These are phyloP conservation scores for Laticauda colubrina DNA, from an alignment of 2,113 vertebrate species.

Conservation along the genomic window DNA sequence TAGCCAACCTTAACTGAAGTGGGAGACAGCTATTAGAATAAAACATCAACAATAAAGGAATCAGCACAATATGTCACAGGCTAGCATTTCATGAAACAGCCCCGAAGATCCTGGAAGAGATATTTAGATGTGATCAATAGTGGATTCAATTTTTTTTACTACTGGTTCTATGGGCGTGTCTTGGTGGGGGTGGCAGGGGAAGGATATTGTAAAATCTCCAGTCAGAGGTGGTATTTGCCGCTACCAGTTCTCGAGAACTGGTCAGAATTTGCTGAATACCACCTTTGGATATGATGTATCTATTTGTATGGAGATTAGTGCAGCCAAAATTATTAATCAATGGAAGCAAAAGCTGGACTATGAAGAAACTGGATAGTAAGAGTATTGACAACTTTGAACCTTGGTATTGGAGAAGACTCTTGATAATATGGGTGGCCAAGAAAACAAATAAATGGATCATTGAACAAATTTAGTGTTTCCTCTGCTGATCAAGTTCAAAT, in stretches of 20 bases:
- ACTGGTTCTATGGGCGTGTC: too few species aligned
- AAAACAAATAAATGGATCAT: neutral
- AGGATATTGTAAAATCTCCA: too few species aligned
- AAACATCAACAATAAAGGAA: neutral
- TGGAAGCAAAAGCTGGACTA: neutral
- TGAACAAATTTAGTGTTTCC: neutral
- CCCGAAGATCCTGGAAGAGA: neutral
- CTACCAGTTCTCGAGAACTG: too few species aligned
- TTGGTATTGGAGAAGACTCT: neutral
- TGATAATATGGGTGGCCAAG: neutral
- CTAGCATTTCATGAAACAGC: neutral
- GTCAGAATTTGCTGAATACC: too few species aligned
- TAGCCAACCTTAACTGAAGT: neutral
- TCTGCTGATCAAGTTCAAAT: neutral
- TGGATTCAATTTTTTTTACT: too few species aligned
- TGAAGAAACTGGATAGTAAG: neutral
- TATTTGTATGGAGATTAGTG: neutral
- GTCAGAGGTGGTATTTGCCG: too few species aligned
- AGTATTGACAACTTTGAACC: neutral
- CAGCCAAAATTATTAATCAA: neutral
- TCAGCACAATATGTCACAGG: neutral
- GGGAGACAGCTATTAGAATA: neutral
- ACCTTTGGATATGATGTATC: neutral
- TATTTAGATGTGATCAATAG: neutral
- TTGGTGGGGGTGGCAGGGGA: too few species aligned